Conservation (phyloP, 2,113 vertebrate species). For the Thymallus thymallus region DNA sequence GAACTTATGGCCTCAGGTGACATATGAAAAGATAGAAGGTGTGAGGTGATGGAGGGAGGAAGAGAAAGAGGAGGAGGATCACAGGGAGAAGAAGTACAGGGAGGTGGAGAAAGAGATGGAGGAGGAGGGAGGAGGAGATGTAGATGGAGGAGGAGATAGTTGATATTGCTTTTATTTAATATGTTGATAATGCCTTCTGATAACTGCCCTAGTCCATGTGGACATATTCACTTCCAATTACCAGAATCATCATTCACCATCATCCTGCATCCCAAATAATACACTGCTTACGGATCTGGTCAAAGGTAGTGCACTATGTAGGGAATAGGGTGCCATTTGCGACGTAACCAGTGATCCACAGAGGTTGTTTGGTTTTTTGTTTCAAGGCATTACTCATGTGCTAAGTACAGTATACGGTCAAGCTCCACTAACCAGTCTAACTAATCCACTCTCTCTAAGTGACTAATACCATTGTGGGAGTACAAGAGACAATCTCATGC, state of each 20-base stretch:
- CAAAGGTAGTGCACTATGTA: no score
- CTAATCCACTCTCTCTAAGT: neutral
- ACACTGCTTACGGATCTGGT: neutral
- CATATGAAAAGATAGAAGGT: neutral
- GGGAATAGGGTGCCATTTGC: no score
- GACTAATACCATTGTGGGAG: neutral
- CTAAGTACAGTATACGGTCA: no score
- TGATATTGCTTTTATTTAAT: constrained; percentile 1
- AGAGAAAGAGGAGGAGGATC: no score
- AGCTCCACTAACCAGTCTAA: neutral
- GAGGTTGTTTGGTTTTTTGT: no score
- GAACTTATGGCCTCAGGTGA: neutral
- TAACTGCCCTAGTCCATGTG: neutral
- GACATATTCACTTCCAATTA: neutral
- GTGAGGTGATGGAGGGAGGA: neutral
- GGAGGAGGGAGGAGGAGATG: neutral
- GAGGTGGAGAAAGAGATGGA: no score
- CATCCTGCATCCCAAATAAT: neutral
- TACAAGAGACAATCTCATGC: neutral
- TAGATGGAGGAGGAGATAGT: neutral
- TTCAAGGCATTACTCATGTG: no score
- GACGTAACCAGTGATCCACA: no score
- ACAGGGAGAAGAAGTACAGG: no score
- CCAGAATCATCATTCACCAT: neutral
- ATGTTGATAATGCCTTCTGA: neutral